Evolutionary conservation across 2,888 invertebrate genomes (phyloP).

Genomic region (Cantharis rufa): DNA sequence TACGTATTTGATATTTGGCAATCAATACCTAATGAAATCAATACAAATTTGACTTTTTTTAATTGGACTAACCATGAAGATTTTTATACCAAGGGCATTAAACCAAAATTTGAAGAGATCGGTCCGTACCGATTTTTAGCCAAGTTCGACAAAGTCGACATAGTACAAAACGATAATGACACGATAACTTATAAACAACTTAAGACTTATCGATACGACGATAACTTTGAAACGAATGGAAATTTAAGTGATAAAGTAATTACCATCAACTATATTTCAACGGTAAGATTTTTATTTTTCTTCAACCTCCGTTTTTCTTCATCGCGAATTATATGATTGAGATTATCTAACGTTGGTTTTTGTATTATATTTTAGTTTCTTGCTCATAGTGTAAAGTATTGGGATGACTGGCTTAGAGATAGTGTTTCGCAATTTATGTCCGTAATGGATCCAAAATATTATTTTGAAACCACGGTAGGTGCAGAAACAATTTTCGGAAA

Average conservation of each 20-base stretch:
- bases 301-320: neutral
- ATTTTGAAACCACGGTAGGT: conserved; percentile 66
- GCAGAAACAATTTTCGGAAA: conserved; percentile 82
- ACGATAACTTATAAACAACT: conserved; percentile 74
- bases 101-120: conserved; percentile 61
- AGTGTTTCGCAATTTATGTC: conserved; percentile 62
- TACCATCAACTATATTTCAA: conserved; percentile 75
- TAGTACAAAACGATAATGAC: conserved; percentile 72
- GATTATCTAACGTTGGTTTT: neutral
- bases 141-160: conserved; percentile 69
- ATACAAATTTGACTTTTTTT: conserved; percentile 71
- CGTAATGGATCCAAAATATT: conserved; percentile 60
- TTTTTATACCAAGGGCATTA: conserved; percentile 58
- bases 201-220: conserved; percentile 71
- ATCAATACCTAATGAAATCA: conserved; percentile 66
- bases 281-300: conserved; percentile 64
- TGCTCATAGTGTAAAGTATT: conserved; percentile 62
- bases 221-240: conserved; percentile 59
- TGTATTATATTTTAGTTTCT: conserved; percentile 59
- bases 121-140: conserved; percentile 73
- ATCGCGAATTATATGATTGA: too few relatives aligned
- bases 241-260: conserved; percentile 70
- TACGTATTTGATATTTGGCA: conserved; percentile 68
- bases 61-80: conserved; percentile 81
- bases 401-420: conserved; percentile 61